A percentile compares a stretch with the other conserved stretches of the same genome.
These are phyloP conservation scores for Leptopilina boulardi DNA, from an alignment of 1,140 invertebrate genomes.

Conservation along the genomic window DNA sequence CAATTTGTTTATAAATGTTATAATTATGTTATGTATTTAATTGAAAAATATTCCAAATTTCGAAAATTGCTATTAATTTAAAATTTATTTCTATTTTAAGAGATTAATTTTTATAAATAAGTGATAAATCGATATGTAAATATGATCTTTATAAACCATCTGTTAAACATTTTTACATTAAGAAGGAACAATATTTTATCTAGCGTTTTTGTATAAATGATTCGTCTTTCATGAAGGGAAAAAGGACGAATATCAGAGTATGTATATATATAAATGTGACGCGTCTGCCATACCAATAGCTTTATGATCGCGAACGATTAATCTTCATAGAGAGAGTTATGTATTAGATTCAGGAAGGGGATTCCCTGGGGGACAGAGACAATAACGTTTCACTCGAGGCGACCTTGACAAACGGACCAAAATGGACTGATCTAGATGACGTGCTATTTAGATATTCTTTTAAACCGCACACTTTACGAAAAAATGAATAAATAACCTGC, in stretches of 20 bases:
- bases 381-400: slow-evolving; percentile 68
- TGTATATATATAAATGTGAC: slow-evolving; percentile 55
- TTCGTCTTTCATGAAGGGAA: slow-evolving; percentile 36
- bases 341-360: slow-evolving; percentile 66
- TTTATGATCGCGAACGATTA: slow-evolving; percentile 69
- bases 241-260: slow-evolving; percentile 41
- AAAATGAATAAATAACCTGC: no score
- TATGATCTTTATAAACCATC: not conserved
- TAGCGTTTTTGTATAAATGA: slow-evolving; percentile 2
- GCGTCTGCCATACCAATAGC: slow-evolving; percentile 61
- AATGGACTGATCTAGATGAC: slow-evolving; percentile 44
- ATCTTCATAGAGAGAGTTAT: slow-evolving; percentile 67
- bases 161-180: slow-evolving; percentile 29
- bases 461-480: no score
- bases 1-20: no score
- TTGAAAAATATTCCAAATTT: no score
- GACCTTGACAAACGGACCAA: slow-evolving; percentile 49
- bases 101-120: not conserved
- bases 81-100: no score
- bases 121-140: not conserved
- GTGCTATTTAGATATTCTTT: not conserved
- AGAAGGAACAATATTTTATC: not conserved
- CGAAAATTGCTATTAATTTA: no score
- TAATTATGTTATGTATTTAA: no score
- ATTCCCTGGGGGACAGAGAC: slow-evolving; percentile 63